These are phyloP conservation scores for Nannobrachium achirus DNA, from an alignment of 2,113 vertebrate genomes.

Conservation along the genomic window DNA sequence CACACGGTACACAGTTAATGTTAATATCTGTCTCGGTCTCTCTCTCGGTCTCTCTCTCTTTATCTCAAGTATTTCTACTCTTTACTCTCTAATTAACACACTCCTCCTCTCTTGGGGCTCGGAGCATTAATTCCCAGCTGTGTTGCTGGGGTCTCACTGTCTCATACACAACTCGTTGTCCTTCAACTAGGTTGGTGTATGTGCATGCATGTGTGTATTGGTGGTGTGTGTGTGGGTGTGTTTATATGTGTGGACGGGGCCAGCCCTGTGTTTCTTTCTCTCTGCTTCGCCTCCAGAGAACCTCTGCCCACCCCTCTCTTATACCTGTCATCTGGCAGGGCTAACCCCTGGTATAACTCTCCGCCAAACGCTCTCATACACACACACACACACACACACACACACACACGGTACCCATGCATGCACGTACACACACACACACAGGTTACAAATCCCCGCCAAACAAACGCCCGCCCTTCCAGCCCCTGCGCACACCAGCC, in stretches of 20 bases:
- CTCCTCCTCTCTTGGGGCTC: conserved; percentile 52
- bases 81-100: conserved; percentile 57
- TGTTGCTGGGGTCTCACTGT: conserved; percentile 63
- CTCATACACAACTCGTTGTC: conserved; percentile 58
- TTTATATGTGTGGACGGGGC: conserved; percentile 51
- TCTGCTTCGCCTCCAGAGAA: conserved; percentile 40
- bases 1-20: neutral
- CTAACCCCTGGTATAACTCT: conserved; percentile 73
- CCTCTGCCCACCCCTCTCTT: conserved; percentile 54
- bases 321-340: conserved; percentile 78
- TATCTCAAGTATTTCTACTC: neutral
- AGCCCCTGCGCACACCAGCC: conserved; percentile 66
- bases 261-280: conserved; percentile 53
- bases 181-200: conserved; percentile 63
- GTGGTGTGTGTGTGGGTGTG: conserved; percentile 43
- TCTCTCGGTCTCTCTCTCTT: no score
- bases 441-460: conserved; percentile 36
- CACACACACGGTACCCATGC: conserved; percentile 42
- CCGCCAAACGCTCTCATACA: conserved; percentile 61
- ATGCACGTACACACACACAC: conserved; percentile 49
- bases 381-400: conserved; percentile 22
- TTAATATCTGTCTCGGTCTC: neutral
- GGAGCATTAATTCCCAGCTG: conserved; percentile 71
- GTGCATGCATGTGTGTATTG: conserved; percentile 3
- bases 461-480: conserved; percentile 72